Percentiles rank a stretch among this genome's conserved stretches.
Conservation (phyloP, 2,888 invertebrate genomes). For the Encarsia formosa region DNA sequence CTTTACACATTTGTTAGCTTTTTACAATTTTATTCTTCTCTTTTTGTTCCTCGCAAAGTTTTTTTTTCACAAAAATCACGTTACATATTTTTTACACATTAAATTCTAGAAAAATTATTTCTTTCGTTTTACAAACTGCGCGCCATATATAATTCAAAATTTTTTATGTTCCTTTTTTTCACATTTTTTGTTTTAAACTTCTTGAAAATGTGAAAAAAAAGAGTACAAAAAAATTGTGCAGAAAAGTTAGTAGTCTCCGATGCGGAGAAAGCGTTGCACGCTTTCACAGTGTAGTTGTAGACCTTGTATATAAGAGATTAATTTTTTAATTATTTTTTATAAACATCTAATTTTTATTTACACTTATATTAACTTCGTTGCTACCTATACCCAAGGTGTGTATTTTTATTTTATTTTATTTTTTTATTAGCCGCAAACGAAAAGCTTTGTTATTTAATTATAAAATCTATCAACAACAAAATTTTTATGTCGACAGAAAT, state of each 20-base stretch:
- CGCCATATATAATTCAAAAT: conserved; percentile 6
- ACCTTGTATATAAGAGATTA: conserved; percentile 15
- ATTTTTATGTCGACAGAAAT: conserved; percentile 10
- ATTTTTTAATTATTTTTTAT: conserved; percentile 12
- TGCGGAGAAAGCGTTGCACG: conserved; percentile 28
- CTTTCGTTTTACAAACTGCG: conserved; percentile 8
- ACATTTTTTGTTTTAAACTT: background rate
- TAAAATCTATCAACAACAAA: conserved; percentile 13
- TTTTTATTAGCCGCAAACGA: conserved; percentile 19
- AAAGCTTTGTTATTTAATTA: conserved; percentile 18
- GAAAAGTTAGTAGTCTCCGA: conserved; percentile 24
- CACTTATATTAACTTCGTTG: conserved; percentile 32
- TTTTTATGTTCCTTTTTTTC: conserved; percentile 13
- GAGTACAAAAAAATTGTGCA: conserved; percentile 9
- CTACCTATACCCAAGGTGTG: conserved; percentile 29
- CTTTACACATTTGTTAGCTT: conserved; percentile 31
- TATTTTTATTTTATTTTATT: background rate
- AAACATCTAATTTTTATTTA: conserved; percentile 28
- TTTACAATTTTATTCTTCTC: conserved; percentile 22
- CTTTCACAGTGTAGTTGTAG: conserved; percentile 16
- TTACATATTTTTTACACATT: conserved; percentile 12
- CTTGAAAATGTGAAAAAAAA: background rate
- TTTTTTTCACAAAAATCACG: conserved; percentile 9
- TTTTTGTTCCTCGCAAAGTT: conserved; percentile 6
- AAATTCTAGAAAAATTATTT: conserved; percentile 15